Evolutionary conservation across 2,113 vertebrate species (phyloP), one percentile per base, ranked within the genome.

Genomic region (Megaceryle torquata): DNA sequence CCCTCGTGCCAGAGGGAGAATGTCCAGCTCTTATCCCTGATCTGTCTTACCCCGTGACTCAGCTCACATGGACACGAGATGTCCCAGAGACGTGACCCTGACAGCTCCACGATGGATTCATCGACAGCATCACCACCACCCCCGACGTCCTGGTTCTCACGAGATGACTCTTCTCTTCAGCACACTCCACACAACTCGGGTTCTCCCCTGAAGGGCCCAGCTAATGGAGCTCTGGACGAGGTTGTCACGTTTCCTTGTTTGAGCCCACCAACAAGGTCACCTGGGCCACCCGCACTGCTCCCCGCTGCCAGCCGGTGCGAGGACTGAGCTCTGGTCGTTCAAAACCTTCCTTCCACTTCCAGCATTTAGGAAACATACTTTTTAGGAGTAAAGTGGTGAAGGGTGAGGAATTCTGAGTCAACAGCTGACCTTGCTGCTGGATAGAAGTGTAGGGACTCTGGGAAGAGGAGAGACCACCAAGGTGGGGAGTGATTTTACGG

Each of bases 71-170:
- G 65, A 8, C 2, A 3, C 29, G 3, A 13, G 6, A 59, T 5
- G 76, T 7, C 37, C 44, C 71, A 29, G 15, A 35, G 79, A 1
- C 7, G 41, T 2, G 28, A 37, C 6, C 54, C 70, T 3, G n/a
- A 6, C 0, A 0, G 65, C 59, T 77, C 46, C 74, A 1, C 5
- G 9, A 26, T 0, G n/a, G 86, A 25, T 20, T 21, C 48, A n/a
- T 19, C 43, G 33, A 1, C 43, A 25, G 51, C 50, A 13, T 33
- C 57, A 10, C 75, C 5, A 1, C 4, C 4, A 60, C 1, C 67
- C 15, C 0, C 2, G 3, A 11, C 0, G 0, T 14, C 17, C 70
- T 44, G 50, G 4, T 6, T 18, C 61, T 56, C 83, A 54, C 1
- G 0, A 3, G 69, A 5, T 0, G 2, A 18, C 16, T 56, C 7